Conservation (phyloP, 2,888 invertebrate species). For the Neoscelio sp. region DNA sequence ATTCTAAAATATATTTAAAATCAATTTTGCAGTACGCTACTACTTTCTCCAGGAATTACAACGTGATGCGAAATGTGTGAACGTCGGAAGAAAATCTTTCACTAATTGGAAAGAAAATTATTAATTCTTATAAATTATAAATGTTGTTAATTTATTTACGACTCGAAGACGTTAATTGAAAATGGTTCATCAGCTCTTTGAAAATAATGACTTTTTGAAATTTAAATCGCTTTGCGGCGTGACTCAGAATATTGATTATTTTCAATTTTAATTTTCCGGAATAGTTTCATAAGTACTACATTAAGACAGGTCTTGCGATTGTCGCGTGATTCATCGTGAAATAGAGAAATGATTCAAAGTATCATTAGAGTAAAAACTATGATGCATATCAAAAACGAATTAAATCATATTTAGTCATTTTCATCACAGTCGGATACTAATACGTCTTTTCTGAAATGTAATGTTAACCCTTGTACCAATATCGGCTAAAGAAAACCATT, state of each 20-base stretch:
- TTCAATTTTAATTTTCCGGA: neutral
- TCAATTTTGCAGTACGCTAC: neutral
- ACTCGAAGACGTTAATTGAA: neutral
- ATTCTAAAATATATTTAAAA: conserved; percentile 8
- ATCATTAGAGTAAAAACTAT: neutral
- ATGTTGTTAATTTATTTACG: too few species aligned
- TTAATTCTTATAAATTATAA: too few species aligned
- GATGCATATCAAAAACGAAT: neutral
- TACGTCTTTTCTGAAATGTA: too few species aligned
- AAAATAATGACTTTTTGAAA: too few species aligned
- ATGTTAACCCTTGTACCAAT: too few species aligned
- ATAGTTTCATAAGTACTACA: neutral
- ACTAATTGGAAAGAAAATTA: conserved; percentile 28
- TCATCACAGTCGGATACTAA: too few species aligned
- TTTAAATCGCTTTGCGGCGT: too few species aligned
- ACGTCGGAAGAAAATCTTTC: conserved; percentile 1
- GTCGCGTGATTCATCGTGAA: conserved; percentile 6
- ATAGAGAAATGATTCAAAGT: neutral
- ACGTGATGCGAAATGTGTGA: conserved; percentile 17
- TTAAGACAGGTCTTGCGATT: conserved; percentile 25
- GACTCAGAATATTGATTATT: too few species aligned
- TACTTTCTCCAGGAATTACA: conserved; percentile 45
- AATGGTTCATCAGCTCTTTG: too few species aligned
- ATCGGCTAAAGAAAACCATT: too few species aligned
- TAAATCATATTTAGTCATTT: too few species aligned